Conservation (phyloP, 1,140 invertebrate species). For the Meloidogyne floridensis region DNA sequence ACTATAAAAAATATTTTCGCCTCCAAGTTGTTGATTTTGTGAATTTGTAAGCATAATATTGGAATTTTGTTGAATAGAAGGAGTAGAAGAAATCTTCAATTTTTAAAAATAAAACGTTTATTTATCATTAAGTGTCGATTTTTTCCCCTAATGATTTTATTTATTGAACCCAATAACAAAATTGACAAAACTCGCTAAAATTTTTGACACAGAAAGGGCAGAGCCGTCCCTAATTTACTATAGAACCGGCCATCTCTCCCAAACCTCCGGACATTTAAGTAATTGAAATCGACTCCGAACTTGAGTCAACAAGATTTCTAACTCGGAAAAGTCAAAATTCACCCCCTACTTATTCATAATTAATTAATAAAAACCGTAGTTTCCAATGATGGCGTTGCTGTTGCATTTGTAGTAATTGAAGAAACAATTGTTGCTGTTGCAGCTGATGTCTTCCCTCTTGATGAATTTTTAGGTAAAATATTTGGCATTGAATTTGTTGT, state of each 20-base stretch:
- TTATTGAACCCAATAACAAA: too few species aligned
- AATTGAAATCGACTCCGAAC: too few species aligned
- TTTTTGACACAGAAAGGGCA: too few species aligned
- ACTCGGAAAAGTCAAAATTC: too few species aligned
- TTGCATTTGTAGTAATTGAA: not conserved
- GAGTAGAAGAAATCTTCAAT: not conserved
- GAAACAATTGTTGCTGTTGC: not conserved
- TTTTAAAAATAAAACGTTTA: not conserved
- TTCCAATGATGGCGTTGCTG: not conserved
- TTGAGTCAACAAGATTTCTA: too few species aligned
- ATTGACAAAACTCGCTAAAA: too few species aligned
- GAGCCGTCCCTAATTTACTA: too few species aligned
- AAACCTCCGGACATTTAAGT: too few species aligned
- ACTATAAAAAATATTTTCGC: not conserved
- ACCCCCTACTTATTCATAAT: too few species aligned
- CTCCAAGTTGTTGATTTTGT: too few species aligned
- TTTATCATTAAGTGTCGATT: not conserved
- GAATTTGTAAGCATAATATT: not conserved
- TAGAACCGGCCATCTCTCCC: too few species aligned
- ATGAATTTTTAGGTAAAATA: not conserved
- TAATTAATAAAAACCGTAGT: not conserved
- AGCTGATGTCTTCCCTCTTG: not conserved
- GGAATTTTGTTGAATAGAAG: not conserved
- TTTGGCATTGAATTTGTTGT: not conserved
- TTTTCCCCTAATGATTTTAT: too few species aligned